Conservation (phyloP, 2,113 vertebrate genomes). For the Athene cunicularia region DNA sequence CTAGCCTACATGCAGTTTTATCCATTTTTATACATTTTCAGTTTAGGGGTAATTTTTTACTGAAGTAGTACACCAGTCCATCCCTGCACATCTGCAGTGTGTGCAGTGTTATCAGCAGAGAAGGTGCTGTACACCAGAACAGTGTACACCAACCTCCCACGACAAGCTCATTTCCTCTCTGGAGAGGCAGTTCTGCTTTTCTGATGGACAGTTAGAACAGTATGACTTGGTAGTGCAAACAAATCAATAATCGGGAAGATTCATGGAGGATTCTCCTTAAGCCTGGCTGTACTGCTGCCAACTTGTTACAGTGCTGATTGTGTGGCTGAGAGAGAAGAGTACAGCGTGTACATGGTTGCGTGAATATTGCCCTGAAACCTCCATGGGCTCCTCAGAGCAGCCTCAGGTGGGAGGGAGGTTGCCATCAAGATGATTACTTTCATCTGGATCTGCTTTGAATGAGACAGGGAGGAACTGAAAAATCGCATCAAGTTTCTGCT, state of each 20-base stretch:
- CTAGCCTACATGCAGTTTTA: not conserved
- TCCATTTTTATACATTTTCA: not conserved
- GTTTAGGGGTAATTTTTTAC: not conserved
- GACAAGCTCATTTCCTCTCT: not conserved
- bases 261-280: not conserved
- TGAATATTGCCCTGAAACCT: not conserved
- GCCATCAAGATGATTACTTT: not conserved
- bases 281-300: not conserved
- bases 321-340: accelerated
- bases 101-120: not conserved
- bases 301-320: not conserved
- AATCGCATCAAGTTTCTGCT: not conserved
- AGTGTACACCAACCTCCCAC: not conserved
- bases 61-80: not conserved
- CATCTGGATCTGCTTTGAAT: not conserved
- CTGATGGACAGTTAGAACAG: not conserved
- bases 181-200: not conserved
- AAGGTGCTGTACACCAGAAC: not conserved
- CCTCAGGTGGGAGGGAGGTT: not conserved
- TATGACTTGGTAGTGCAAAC: not conserved
- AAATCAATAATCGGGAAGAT: not conserved
- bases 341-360: not conserved
- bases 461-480: not conserved
- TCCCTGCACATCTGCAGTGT: not conserved
- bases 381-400: not conserved